These are phyloP conservation scores for Spermophilus dauricus DNA, from an alignment of 2,113 vertebrate genomes.

Conservation along the genomic window DNA sequence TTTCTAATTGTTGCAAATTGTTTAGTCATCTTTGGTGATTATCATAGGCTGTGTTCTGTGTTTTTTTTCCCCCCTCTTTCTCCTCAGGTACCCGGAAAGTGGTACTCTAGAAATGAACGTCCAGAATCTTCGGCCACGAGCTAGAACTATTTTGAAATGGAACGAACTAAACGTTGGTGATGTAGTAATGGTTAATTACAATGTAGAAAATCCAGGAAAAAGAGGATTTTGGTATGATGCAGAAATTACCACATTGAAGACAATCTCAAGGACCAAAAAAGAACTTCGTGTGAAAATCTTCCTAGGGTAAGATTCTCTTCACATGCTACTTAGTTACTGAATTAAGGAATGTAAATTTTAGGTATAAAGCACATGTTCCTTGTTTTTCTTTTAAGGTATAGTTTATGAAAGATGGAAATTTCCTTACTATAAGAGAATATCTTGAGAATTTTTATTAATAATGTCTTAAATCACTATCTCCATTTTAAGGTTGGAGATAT, in stretches of 20 bases:
- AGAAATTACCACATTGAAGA: constrained; percentile 94
- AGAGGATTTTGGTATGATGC: constrained; percentile 99
- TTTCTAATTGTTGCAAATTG: not conserved
- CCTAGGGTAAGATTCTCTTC: constrained; percentile 93
- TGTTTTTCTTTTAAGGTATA: not conserved
- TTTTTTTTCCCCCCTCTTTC: not conserved
- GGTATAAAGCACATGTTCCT: not conserved
- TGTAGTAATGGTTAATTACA: constrained; percentile 97
- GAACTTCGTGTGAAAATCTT: constrained; percentile 97
- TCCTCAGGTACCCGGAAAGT: constrained; percentile 96
- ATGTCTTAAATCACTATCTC: constrained; percentile 11
- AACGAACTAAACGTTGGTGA: constrained; percentile 94
- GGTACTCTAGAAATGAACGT: constrained; percentile 94
- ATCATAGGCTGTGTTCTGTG: constrained; percentile 40
- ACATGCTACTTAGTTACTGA: not conserved
- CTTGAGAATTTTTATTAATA: constrained; percentile 34
- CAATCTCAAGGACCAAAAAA: constrained; percentile 97
- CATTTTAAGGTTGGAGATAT: not conserved
- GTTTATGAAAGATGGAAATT: constrained; percentile 1
- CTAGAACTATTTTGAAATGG: constrained; percentile 94
- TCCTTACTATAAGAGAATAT: not conserved
- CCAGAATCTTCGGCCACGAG: constrained; percentile 94
- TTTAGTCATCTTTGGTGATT: constrained; percentile 32
- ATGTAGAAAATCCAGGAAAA: constrained; percentile 96
- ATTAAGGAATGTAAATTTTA: constrained; percentile 62